Percentiles rank a stretch among this genome's conserved stretches.
These are phyloP conservation scores for Bombus cullumanus DNA, from an alignment of 1,140 invertebrate genomes.

Conservation along the genomic window DNA sequence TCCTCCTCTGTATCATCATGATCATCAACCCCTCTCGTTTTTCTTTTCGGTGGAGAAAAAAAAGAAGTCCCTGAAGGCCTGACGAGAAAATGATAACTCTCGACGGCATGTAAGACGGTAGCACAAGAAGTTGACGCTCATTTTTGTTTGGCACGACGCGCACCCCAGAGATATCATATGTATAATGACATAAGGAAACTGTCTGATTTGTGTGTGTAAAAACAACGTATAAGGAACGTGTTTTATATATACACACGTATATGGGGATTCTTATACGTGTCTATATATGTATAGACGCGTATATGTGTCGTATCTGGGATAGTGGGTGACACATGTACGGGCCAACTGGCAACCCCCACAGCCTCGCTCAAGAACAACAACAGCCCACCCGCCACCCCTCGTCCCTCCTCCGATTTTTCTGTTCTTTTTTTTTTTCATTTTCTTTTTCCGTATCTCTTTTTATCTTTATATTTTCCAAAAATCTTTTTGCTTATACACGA, in stretches of 20 bases:
- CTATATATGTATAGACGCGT: conserved; percentile 50
- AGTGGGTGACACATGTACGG: conserved; percentile 58
- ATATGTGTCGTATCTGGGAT: conserved; percentile 33
- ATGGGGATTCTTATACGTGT: conserved; percentile 35
- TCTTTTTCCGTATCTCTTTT: neutral
- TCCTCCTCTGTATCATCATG: conserved; percentile 47
- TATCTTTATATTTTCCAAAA: neutral
- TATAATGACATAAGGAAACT: conserved; percentile 54
- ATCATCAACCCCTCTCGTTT: conserved; percentile 33
- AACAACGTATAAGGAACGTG: conserved; percentile 20
- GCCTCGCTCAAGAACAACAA: conserved; percentile 56
- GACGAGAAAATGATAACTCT: conserved; percentile 63
- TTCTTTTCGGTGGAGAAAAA: conserved; percentile 53
- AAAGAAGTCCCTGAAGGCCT: conserved; percentile 55
- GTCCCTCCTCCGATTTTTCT: conserved; percentile 55
- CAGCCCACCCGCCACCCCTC: conserved; percentile 47
- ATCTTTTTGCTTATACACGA: conserved; percentile 3
- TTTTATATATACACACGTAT: conserved; percentile 44
- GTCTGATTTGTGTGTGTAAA: conserved; percentile 55
- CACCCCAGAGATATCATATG: conserved; percentile 63
- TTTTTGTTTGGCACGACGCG: conserved; percentile 90
- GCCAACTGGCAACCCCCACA: conserved; percentile 59
- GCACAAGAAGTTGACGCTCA: conserved; percentile 97
- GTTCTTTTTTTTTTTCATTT: neutral
- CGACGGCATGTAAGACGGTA: conserved; percentile 75